Evolutionary conservation across 2,888 invertebrate species (phyloP).

Genomic region (Bombylius major): DNA sequence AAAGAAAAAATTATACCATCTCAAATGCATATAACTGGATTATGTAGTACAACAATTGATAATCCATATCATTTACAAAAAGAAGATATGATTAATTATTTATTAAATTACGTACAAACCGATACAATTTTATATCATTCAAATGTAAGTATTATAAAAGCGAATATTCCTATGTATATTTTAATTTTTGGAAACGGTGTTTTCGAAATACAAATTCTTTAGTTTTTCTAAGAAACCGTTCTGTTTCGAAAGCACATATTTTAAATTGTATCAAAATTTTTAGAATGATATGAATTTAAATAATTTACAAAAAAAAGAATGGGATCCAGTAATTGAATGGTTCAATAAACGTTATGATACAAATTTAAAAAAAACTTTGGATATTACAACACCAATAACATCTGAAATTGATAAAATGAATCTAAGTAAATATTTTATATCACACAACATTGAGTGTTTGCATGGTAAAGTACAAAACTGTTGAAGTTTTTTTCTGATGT

Average conservation of each 20-base stretch:
- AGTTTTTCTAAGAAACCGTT: background rate
- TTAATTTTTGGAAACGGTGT: constrained; percentile 3
- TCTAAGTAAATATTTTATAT: constrained; percentile 63
- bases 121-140: constrained; percentile 73
- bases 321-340: constrained; percentile 86
- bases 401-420: constrained; percentile 51
- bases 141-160: constrained; percentile 41
- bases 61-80: constrained; percentile 75
- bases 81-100: constrained; percentile 60
- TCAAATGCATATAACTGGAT: constrained; percentile 83
- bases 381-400: constrained; percentile 56
- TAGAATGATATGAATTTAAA: constrained; percentile 68
- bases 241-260: background rate
- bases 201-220: background rate
- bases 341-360: constrained; percentile 70
- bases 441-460: constrained; percentile 68
- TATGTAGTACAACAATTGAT: constrained; percentile 84
- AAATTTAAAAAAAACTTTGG: constrained; percentile 54
- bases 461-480: constrained; percentile 48
- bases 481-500: background rate
- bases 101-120: constrained; percentile 67
- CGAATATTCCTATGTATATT: background rate
- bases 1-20: constrained; percentile 60
- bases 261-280: constrained; percentile 7
- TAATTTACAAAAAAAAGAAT: constrained; percentile 62